A percentile compares a stretch with the other conserved stretches of the same genome.
These are phyloP conservation scores for Pyrrhura leucotis DNA, from an alignment of 2,797 vertebrate genomes.

Conservation along the genomic window DNA sequence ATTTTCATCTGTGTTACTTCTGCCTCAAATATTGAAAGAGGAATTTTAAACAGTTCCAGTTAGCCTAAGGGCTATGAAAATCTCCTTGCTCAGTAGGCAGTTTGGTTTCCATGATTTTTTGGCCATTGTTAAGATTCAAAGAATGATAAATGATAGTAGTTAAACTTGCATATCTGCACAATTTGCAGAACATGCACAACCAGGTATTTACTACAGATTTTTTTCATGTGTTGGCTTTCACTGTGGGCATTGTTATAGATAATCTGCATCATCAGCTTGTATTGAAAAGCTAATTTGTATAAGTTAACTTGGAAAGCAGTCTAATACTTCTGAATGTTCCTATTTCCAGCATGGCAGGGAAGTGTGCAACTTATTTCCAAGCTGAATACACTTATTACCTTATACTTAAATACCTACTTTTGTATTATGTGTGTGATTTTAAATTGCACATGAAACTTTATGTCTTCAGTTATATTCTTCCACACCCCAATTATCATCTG, in stretches of 20 bases:
- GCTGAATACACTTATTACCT: neutral
- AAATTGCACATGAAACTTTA: neutral
- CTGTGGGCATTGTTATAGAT: neutral
- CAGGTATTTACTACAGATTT: neutral
- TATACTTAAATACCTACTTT: neutral
- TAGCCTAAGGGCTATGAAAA: conserved; percentile 7
- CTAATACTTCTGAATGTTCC: neutral
- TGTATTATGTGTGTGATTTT: neutral
- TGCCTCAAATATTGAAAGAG: conserved; percentile 10
- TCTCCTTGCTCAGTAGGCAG: neutral
- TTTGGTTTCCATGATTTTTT: neutral
- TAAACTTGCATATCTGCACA: neutral
- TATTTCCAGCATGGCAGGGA: neutral
- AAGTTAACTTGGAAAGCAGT: neutral
- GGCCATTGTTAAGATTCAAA: neutral
- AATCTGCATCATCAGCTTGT: neutral
- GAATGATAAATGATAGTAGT: neutral
- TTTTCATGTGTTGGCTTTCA: neutral
- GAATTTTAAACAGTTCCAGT: conserved; percentile 53
- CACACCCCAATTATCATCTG: neutral
- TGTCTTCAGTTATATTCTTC: neutral
- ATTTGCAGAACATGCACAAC: neutral
- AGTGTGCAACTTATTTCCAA: neutral
- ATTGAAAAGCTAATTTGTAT: neutral
- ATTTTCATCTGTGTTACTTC: conserved; percentile 1